Base-by-base conservation (phyloP, 1,140 invertebrate species). In the Anastatus disparis region DNA sequence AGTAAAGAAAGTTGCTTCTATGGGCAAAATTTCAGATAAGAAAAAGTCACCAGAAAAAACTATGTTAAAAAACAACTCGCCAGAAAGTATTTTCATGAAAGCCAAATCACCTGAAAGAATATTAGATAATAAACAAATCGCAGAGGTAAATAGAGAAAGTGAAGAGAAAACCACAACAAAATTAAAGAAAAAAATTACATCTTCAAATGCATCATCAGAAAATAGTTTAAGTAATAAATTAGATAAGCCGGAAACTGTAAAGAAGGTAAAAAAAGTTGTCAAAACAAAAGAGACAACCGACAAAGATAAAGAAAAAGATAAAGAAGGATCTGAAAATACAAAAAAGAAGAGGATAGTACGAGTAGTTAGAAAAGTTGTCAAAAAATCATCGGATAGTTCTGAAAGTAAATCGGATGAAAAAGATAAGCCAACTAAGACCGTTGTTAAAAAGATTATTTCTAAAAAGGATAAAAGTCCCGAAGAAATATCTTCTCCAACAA, bases 301-400 rank as follows among this genome's bases (percentile, higher is more conserved):
- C 2, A 48, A 72, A 4, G 53, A 55, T 6, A 59, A 59, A 7
- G 65, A 52, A 3, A 29, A 69, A 2, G 79, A 80, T 2, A 80
- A 75, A 29, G 81, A 80, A 26, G 76, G 75, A 0, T 58, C 69
- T 2, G 70, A 79, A 6, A 78, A 76, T 13, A 78, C 77, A 12
- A 84, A 79, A 38, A 85, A 81, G 65, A 83, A 85, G 31, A 83
- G 75, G 22, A 79, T 83, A 10, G 78, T 84, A 0, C 61, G 80
- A 0, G 81, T 79, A 0, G 76, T 81, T 1, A 85, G 79, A 42
- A 86, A 81, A 55, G 75, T 82, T 0, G 78, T 78, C 10, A 85
- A 82, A 52, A 85, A 81, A 50, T 78, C 82, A 7, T 67, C 76
- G 0, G 79, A 83, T 40, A 73, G 65, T 24, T 69, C 72, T 0